These are phyloP conservation scores for Eulimnadia texana DNA, from an alignment of 1,140 invertebrate species.

Conservation along the genomic window DNA sequence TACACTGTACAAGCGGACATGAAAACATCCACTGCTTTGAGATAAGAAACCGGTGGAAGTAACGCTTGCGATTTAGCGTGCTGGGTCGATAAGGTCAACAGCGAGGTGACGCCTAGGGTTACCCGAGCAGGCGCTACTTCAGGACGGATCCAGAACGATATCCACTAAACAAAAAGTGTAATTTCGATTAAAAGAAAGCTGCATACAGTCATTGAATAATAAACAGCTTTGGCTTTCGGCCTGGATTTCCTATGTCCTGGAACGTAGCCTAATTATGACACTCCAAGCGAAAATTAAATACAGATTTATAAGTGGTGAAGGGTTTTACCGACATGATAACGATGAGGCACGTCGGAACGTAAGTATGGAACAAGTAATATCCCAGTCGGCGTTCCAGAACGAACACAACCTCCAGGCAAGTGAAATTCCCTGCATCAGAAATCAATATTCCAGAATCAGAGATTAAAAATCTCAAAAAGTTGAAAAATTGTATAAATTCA, in stretches of 20 bases:
- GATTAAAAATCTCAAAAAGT: not conserved
- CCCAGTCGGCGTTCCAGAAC: conserved; percentile 69
- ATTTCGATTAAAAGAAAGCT: no score
- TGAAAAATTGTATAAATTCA: no score
- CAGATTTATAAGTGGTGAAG: no score
- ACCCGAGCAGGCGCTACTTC: conserved; percentile 75
- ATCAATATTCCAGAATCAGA: not conserved
- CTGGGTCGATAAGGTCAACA: conserved; percentile 78
- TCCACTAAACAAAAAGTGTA: conserved; percentile 26
- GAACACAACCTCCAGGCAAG: conserved; percentile 72
- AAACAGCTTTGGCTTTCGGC: no score
- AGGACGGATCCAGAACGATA: conserved; percentile 39
- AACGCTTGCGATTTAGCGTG: conserved; percentile 79
- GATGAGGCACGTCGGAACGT: conserved; percentile 71
- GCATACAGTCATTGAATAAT: no score
- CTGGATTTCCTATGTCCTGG: no score
- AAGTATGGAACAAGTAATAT: conserved; percentile 76
- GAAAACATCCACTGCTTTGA: conserved; percentile 78
- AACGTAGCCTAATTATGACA: no score
- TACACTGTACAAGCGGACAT: conserved; percentile 79
- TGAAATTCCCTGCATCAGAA: conserved; percentile 58
- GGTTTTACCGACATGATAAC: conserved; percentile 66
- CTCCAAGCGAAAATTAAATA: no score
- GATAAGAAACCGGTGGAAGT: conserved; percentile 72
- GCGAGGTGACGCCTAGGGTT: conserved; percentile 73